These are phyloP conservation scores for Apotomis capreana DNA, from an alignment of 2,888 invertebrate genomes.

Conservation along the genomic window DNA sequence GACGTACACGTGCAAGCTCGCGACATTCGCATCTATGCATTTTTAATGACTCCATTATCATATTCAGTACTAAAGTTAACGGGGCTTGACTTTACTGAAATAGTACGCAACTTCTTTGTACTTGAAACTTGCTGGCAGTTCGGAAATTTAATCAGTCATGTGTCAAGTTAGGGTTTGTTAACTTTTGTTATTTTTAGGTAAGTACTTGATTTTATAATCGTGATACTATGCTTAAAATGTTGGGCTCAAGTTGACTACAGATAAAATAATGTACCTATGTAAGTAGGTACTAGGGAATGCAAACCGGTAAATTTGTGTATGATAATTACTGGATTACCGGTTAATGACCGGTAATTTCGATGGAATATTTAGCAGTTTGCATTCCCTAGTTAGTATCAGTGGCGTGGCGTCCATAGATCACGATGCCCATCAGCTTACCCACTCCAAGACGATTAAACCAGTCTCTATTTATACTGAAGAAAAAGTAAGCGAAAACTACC, in stretches of 20 bases:
- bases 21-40: not conserved
- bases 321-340: too few relatives aligned
- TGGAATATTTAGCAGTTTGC: too few relatives aligned
- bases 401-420: too few relatives aligned
- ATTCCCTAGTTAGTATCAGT: too few relatives aligned
- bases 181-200: not conserved
- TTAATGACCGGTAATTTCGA: too few relatives aligned
- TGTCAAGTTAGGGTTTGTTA: conserved; percentile 19
- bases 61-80: conserved; percentile 1
- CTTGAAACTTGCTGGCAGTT: conserved; percentile 9
- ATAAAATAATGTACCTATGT: not conserved
- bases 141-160: conserved; percentile 13
- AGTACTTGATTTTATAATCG: too few relatives aligned
- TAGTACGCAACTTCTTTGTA: conserved; percentile 7
- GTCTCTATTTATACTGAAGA: too few relatives aligned
- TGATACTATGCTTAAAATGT: too few relatives aligned
- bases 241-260: not conserved
- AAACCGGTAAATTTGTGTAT: not conserved
- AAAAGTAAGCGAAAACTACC: too few relatives aligned
- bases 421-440: too few relatives aligned
- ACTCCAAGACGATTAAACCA: too few relatives aligned
- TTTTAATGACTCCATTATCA: conserved; percentile 16
- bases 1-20: not conserved
- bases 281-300: not conserved
- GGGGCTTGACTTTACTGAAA: conserved; percentile 16